phyloP scores from a whole-genome alignment of 2,888 invertebrate genomes.

The Lapara coniferarum region DNA sequence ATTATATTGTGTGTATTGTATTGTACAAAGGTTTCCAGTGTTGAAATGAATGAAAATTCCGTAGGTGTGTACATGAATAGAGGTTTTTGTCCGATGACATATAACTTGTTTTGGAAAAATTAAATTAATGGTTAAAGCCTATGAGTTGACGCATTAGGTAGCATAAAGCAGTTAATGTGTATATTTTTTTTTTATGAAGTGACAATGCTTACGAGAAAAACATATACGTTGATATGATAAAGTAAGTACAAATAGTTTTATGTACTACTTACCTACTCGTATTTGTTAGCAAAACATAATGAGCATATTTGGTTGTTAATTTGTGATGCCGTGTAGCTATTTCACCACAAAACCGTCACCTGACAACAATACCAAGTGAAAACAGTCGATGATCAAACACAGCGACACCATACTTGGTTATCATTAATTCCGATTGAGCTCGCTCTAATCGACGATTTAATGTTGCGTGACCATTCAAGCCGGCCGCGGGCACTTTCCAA shows the following conservation, averaged over 20 bases:
- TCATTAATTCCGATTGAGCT: slow-evolving; percentile 52
- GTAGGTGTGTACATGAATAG: slow-evolving; percentile 12
- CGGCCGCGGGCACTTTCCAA: slow-evolving; percentile 63
- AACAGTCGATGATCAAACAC: slow-evolving; percentile 10
- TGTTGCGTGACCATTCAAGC: slow-evolving; percentile 61
- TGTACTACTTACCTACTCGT: background rate
- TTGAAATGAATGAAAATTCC: slow-evolving; percentile 1
- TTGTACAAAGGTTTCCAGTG: slow-evolving; percentile 6
- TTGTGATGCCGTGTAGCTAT: background rate
- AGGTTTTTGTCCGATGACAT: slow-evolving; percentile 1
- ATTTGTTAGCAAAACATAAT: too few species aligned
- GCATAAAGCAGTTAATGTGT: background rate
- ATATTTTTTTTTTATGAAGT: too few species aligned
- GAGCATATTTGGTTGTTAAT: background rate
- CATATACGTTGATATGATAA: background rate
- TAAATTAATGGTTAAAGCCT: background rate
- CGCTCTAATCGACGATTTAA: slow-evolving; percentile 53
- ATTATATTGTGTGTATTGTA: slow-evolving; percentile 12
- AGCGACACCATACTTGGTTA: slow-evolving; percentile 36
- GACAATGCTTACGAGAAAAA: background rate
- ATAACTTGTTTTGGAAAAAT: background rate
- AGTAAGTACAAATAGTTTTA: background rate
- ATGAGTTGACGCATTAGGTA: background rate
- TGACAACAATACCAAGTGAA: slow-evolving; percentile 3
- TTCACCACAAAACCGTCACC: background rate